Conservation (phyloP, 2,113 vertebrate genomes). For the Promerops cafer region DNA sequence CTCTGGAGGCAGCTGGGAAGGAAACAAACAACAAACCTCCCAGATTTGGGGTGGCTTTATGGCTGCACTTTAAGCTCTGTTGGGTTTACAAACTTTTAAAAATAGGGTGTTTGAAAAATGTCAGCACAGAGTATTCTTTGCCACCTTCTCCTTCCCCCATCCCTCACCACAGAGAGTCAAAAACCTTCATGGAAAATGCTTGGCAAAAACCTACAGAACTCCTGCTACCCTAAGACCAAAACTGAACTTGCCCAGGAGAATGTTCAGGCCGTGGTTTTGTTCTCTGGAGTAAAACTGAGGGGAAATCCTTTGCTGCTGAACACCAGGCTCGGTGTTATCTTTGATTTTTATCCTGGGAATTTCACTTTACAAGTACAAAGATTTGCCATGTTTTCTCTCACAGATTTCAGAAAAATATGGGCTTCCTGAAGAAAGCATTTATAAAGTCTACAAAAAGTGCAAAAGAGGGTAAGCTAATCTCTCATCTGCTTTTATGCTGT, state of each 20-base stretch:
- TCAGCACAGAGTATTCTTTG: neutral
- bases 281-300: neutral
- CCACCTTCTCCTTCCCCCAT: neutral
- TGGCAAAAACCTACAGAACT: neutral
- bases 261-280: neutral
- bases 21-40: slow-evolving; percentile 63
- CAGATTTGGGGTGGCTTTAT: slow-evolving; percentile 60
- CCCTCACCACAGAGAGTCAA: neutral
- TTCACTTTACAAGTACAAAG: slow-evolving; percentile 9
- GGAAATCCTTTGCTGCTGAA: neutral
- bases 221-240: neutral
- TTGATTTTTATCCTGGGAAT: neutral
- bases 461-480: slow-evolving; percentile 90
- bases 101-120: neutral
- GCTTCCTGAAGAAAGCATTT: slow-evolving; percentile 90
- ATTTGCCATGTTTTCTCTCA: neutral
- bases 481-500: neutral
- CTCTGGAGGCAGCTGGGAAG: slow-evolving; percentile 38
- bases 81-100: slow-evolving; percentile 64
- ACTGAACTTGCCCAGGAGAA: neutral
- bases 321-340: neutral
- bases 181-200: neutral
- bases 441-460: slow-evolving; percentile 98
- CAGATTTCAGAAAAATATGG: slow-evolving; percentile 98
- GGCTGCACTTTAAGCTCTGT: slow-evolving; percentile 38